Evolutionary conservation across 2,797 vertebrate species (phyloP), one percentile per base, ranked within the genome.

Genomic region (Enteromius anoplus): DNA sequence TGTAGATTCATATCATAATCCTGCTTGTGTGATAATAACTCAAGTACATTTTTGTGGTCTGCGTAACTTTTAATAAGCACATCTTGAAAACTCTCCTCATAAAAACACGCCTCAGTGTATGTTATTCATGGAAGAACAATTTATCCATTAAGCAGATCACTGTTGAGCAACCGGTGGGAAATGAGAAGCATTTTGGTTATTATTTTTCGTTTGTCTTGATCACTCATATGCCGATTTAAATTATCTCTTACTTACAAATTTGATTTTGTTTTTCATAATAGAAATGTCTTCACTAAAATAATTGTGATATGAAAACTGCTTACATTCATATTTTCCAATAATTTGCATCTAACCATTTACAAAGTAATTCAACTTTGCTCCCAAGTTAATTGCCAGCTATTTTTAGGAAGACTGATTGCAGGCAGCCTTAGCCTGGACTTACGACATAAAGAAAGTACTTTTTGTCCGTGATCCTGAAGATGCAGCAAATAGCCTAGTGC

Each of bases 381-480:
- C 72, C 37, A 34, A 64, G 49, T 77, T 49, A 85, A 87, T 87
- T 81, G 71, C 14, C 14, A 64, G 26, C 47, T 76, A 78, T 76
- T 60, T 68, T 73, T 55, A 73, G 51, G 68, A 60, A 58, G 51
- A 60, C 51, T 37, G 37, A 75, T 73, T 80, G 32, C 19, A 37
- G 49, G 3, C 1, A 7, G 10, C 34, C 29, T 68, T 21, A 80
- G 55, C 37, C 29, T 32, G 26, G 23, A 42, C 3, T 29, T 55
- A 51, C 8, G n/a, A 51, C 37, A 19, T 71, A 45, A 45, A 77
- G 40, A 77, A 79, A 66, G 73, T 42, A 23, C 70, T 29, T 80
- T 73, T 49, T 64, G 69, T 64, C 62, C 21, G 19, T 58, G 73
- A 84, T 86, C 76, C 53, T 65, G 55, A 79, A 65, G 62, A 65